These are phyloP conservation scores for Sitobion miscanthi DNA, from an alignment of 1,140 invertebrate genomes.

Conservation along the genomic window DNA sequence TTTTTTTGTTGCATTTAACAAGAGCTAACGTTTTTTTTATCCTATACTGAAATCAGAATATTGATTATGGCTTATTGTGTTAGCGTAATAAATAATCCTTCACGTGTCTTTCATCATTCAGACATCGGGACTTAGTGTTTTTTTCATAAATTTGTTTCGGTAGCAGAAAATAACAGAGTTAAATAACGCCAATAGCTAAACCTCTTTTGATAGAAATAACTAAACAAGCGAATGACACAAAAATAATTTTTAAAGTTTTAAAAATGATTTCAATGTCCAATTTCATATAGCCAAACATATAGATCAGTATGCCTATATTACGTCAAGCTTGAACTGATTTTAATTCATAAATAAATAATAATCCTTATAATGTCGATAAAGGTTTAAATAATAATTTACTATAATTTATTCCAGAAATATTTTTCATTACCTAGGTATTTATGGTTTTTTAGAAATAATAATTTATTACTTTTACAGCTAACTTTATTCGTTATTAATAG, in stretches of 20 bases:
- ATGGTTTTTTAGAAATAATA: too few species aligned
- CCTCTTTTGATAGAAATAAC: background rate
- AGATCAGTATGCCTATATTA: background rate
- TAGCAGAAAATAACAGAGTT: background rate
- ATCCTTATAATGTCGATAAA: too few species aligned
- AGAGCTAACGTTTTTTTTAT: background rate
- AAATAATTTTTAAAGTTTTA: background rate
- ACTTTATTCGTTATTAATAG: too few species aligned
- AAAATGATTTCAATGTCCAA: background rate
- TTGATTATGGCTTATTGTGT: slow-evolving; percentile 26
- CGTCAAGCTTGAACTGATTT: too few species aligned
- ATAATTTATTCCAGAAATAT: too few species aligned
- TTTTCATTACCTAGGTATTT: too few species aligned
- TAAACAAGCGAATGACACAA: background rate
- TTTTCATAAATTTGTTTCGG: background rate
- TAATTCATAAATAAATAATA: too few species aligned
- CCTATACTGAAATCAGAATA: background rate
- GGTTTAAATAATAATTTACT: too few species aligned
- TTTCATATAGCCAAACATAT: background rate
- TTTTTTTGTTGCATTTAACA: too few species aligned
- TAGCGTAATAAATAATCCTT: slow-evolving; percentile 27
- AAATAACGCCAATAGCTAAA: background rate
- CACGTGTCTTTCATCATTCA: slow-evolving; percentile 16
- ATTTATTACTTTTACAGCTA: too few species aligned
- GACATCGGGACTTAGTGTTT: background rate